phyloP scores from a whole-genome alignment of 1,140 invertebrate genomes.

The Araneus ventricosus region DNA sequence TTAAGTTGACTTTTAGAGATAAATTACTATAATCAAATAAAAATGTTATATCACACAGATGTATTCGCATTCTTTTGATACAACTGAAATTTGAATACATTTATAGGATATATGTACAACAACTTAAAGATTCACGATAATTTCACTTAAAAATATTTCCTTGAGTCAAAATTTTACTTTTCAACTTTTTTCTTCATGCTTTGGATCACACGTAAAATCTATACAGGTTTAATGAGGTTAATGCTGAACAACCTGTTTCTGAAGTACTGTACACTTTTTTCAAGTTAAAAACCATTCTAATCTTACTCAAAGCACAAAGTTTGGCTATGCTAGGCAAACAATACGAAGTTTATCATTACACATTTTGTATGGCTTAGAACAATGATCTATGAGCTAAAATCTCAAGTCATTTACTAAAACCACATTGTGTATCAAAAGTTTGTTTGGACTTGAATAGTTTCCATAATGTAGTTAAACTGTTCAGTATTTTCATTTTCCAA shows the following conservation, averaged over 20 bases:
- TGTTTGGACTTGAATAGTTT: background rate
- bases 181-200: slow-evolving; percentile 5
- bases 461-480: slow-evolving; percentile 21
- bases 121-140: background rate
- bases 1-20: slow-evolving; percentile 2
- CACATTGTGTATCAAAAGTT: slow-evolving; percentile 62
- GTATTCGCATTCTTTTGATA: background rate
- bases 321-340: slow-evolving; percentile 51
- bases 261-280: slow-evolving; percentile 32
- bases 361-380: slow-evolving; percentile 22
- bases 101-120: background rate
- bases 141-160: slow-evolving; percentile 13
- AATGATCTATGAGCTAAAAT: slow-evolving; percentile 55
- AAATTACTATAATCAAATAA: slow-evolving; percentile 13
- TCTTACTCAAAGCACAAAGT: slow-evolving; percentile 47
- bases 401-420: slow-evolving; percentile 57
- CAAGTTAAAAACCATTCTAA: slow-evolving; percentile 59
- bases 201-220: slow-evolving; percentile 34
- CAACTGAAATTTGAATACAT: slow-evolving; percentile 2
- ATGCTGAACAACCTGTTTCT: slow-evolving; percentile 11
- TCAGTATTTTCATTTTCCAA: background rate
- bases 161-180: background rate
- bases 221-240: slow-evolving; percentile 22
- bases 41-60: slow-evolving; percentile 11
- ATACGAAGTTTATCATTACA: slow-evolving; percentile 54